Base-by-base conservation (phyloP, 2,113 vertebrate genomes). In the Mus pahari region DNA sequence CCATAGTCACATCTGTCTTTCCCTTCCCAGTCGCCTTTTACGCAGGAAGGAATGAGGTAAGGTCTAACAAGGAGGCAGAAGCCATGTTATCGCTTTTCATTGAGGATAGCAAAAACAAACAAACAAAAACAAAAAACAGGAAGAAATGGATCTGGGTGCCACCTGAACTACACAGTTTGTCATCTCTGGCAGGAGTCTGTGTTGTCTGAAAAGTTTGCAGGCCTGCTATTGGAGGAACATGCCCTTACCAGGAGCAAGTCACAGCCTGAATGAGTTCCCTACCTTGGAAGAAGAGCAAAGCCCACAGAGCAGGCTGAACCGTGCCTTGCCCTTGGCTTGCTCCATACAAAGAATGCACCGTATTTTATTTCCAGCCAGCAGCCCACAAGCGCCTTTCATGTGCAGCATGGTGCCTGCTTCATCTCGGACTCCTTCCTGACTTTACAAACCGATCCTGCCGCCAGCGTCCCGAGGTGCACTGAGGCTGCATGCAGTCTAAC, bases 301-400 rank as follows among this genome's bases (percentile, higher is more conserved):
- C 48, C 71, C 16, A 3, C 42, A 22, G 75, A 55, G 48, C 88
- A 64, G 17, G 0, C 19, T 5, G 42, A 66, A 7, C 94, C 13
- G 11, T 3, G 7, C 42, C 92, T 66, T 31, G 66, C 45, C 22
- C 66, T 86, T 19, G 83, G 36, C 83, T 83, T 89, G 50, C 83
- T 6, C 8, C 7, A 13, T 45, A 71, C 28, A 86, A 82, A 92
- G 92, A 33, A 68, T 4, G 31, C 42, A 33, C 82, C 78, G 0
- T 33, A 0, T 77, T 58, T 48, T 64, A 50, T 50, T 89, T 86
- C n/a, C 58, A 68, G 6, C 4, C 86, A 45, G 50, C 31, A 71
- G 50, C 42, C 58, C 31, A n/a, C 84, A 94, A 96, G 73, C 22
- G 70, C 33, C 83, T 98, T 94, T 96, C 60, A 58, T 42, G 66